Evolutionary conservation across 2,113 vertebrate species (phyloP), one percentile per base, ranked within the genome.

Genomic region (Erythrocercus mccallii): DNA sequence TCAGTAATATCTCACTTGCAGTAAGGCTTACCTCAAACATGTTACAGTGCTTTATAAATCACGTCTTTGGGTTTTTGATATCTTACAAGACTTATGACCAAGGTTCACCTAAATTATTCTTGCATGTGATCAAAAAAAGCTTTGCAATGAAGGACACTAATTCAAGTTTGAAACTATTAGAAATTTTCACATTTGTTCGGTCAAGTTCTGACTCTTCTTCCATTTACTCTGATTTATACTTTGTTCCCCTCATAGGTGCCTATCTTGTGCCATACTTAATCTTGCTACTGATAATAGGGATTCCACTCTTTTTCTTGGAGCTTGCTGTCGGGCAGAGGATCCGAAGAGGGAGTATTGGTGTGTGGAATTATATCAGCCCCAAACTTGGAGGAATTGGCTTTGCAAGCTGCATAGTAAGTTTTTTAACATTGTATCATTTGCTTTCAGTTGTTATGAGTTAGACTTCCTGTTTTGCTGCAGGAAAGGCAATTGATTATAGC

Each of bases 301-400:
- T 99, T 97, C 99, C 99, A 13, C 98, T 99, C 58, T 99, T 99
- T 97, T 99, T 99, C 97, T 96, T 99, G 99, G 99, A 99, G 97
- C 99, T 99, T 78, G 98, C 99, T 5, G 99, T 99, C 30, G 99
- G 99, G 21, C 99, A 99, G 96, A 98, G 99, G 87, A 99, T 99
- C 93, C 98, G 99, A 30, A 96, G 98, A 86, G 99, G 99, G 83
- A 99, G 99, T 97, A 99, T 99, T 84, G 99, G 99, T 23, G 99
- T 99, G 30, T 99, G 99, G 99, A 99, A 99, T 98, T 99, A 99
- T 66, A 99, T 99, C 97, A 99, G 99, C 96, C 99, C 99, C 60
- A 99, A 98, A 50, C 98, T 99, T 94, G 99, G 99, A 71, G 99
- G 99, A 93, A 99, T 99, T 95, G 99, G 99, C 96, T 99, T 99